Conservation (phyloP, 2,113 vertebrate genomes). For the Oenanthe melanoleuca region DNA sequence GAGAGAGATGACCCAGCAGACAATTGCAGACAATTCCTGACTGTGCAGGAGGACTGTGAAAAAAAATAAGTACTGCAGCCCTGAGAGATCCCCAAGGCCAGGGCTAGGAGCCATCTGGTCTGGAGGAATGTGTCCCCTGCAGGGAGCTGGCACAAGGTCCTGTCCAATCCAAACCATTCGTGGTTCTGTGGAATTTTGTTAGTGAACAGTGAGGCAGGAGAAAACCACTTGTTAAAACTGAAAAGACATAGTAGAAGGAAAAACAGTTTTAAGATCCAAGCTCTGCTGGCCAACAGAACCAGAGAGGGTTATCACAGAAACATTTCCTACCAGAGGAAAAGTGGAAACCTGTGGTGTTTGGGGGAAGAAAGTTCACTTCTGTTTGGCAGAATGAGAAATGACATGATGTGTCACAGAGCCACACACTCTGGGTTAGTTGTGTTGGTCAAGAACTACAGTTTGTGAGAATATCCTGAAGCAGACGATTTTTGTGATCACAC, state of each 20-base stretch:
- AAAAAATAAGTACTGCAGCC: neutral
- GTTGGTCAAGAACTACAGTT: neutral
- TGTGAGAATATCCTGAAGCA: neutral
- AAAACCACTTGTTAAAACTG: neutral
- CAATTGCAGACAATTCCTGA: neutral
- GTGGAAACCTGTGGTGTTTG: neutral
- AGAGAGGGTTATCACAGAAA: neutral
- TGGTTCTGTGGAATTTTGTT: neutral
- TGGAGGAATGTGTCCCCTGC: neutral
- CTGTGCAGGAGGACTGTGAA: neutral
- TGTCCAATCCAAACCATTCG: neutral
- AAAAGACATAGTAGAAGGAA: neutral
- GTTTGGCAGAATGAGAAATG: slow-evolving; percentile 5
- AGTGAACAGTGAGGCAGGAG: neutral
- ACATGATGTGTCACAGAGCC: neutral
- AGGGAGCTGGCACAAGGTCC: neutral
- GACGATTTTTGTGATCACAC: neutral
- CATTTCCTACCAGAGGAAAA: slow-evolving; percentile 25
- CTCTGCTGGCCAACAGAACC: neutral
- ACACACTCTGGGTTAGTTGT: neutral
- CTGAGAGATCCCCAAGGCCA: neutral
- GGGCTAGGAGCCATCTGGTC: neutral
- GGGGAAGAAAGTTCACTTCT: neutral
- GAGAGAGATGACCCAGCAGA: neutral
- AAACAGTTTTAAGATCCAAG: neutral